Base-by-base conservation (phyloP, 2,797 vertebrate species). In the Sciurus vulgaris region DNA sequence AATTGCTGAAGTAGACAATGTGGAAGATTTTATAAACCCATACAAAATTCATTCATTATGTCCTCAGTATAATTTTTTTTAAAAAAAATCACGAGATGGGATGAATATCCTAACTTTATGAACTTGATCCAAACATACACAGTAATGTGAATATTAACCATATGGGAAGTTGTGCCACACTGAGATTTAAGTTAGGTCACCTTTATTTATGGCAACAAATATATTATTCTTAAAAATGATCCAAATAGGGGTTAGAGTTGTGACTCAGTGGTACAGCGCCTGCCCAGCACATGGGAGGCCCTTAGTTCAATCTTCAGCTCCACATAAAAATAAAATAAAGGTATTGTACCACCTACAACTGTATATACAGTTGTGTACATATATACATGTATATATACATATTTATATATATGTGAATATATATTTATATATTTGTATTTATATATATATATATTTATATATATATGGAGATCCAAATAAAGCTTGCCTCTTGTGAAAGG, bases 171-270 rank as follows among this genome's bases (percentile, higher is more conserved):
- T 51, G 12, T 18, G 28, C 47, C 73, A 18, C 4, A 28, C n/a
- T 67, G 30, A 82, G 35, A 44, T 78, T 82, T 96, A 95, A 96
- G 78, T 93, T 85, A 89, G 13, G n/a, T n/a, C 86, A 73, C 56
- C 61, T 54, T 54, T 77, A 47, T 86, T 93, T 86, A 76, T 7
- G 54, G 73, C 4, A 70, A 91, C 33, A 96, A 49, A 65, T 49
- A 63, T 54, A 76, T 72, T 86, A n/a, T 78, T 90, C 96, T 96
- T 26, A 8, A 74, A 91, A 90, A 30, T 81, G 22, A 96, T 69
- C 33, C 11, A 78, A 90, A 73, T 78, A 86, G 89, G 44, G 44
- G 7, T 7, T 47, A 9, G 44, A 9, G 44, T 47, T 47, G 44
- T 47, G 44, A 7, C 44, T 47, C 44, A 47, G 44, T 47, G 44